Conservation (phyloP, 2,113 vertebrate genomes). For the Sminthopsis crassicaudata region DNA sequence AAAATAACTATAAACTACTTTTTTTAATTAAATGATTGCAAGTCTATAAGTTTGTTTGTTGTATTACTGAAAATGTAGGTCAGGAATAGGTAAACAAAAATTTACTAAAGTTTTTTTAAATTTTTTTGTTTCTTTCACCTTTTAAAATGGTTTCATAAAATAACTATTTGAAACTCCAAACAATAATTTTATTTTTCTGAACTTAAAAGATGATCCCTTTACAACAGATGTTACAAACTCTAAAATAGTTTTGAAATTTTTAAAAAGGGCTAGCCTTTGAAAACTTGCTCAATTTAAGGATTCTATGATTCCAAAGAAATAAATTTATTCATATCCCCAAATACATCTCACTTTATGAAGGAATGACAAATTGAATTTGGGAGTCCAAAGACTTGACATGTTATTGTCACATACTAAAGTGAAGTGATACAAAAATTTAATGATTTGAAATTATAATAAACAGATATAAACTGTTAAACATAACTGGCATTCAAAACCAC, state of each 20-base stretch:
- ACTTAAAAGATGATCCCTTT: slow-evolving; percentile 42
- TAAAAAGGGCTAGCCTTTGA: background rate
- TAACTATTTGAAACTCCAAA: slow-evolving; percentile 39
- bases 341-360: slow-evolving; percentile 43
- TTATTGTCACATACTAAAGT: slow-evolving; percentile 20
- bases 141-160: slow-evolving; percentile 32
- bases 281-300: background rate
- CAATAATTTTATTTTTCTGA: slow-evolving; percentile 42
- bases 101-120: background rate
- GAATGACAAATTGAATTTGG: background rate
- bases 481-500: slow-evolving; percentile 13
- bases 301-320: slow-evolving; percentile 44
- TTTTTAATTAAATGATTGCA: slow-evolving; percentile 17
- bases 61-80: slow-evolving; percentile 24
- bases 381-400: background rate
- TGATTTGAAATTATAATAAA: slow-evolving; percentile 6
- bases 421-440: slow-evolving; percentile 41
- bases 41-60: slow-evolving; percentile 33
- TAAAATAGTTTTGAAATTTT: slow-evolving; percentile 12
- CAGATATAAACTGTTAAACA: slow-evolving; percentile 13
- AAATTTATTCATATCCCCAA: slow-evolving; percentile 32
- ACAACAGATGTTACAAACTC: slow-evolving; percentile 21
- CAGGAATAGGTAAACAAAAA: slow-evolving; percentile 14
- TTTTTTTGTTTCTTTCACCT: slow-evolving; percentile 48
- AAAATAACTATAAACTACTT: background rate